Evolutionary conservation across 2,113 vertebrate species (phyloP).

Genomic region (Urocolius indicus): DNA sequence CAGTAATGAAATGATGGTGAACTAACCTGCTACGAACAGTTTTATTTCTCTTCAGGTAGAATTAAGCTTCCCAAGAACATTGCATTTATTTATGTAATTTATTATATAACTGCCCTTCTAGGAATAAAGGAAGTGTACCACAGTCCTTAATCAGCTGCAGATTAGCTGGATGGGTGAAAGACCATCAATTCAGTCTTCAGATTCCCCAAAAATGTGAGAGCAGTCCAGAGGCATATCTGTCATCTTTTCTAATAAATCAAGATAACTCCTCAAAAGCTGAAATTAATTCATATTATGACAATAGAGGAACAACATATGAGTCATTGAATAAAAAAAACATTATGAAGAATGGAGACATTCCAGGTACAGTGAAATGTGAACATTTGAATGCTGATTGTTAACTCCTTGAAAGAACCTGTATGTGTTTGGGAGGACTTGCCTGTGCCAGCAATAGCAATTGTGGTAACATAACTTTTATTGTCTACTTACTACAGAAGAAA

Average conservation of each 20-base stretch:
- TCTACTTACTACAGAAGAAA: constrained; percentile 5
- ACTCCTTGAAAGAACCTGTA: not conserved
- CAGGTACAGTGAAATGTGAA: constrained; percentile 50
- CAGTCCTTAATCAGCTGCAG: constrained; percentile 85
- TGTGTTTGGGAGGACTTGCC: not conserved
- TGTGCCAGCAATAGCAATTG: not conserved
- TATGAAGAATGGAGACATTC: not conserved
- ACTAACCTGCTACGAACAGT: not conserved
- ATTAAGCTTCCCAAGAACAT: not conserved
- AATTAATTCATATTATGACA: not conserved
- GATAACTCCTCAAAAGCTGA: not conserved
- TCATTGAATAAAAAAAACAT: not conserved
- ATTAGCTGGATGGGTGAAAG: constrained; percentile 90
- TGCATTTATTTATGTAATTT: not conserved
- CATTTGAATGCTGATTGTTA: not conserved
- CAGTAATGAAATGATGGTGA: not conserved
- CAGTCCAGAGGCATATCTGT: not conserved
- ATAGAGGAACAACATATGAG: not conserved
- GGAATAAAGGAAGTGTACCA: constrained; percentile 84
- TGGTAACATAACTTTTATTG: not conserved
- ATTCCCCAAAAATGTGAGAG: not conserved
- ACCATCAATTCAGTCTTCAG: constrained; percentile 82
- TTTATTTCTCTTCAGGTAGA: not conserved
- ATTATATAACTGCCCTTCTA: constrained; percentile 59
- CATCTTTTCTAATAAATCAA: not conserved